phyloP scores from a whole-genome alignment of 2,797 vertebrate species.

The Protonibea diacanthus region DNA sequence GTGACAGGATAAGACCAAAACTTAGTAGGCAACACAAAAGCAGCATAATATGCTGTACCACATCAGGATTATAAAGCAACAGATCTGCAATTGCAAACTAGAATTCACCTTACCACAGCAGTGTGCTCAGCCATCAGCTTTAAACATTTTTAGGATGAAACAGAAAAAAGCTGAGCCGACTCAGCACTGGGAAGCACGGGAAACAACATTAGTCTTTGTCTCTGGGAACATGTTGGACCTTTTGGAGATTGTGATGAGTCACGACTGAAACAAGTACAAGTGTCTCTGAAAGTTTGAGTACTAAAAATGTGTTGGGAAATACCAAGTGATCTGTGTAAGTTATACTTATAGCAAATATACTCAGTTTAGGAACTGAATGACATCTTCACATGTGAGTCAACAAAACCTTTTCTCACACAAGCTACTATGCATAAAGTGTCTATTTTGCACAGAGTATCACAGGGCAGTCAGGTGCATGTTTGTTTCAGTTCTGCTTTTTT shows the following conservation, averaged over 20 bases:
- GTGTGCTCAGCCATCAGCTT: background rate
- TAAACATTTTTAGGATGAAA: constrained; percentile 8
- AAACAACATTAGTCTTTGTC: constrained; percentile 3
- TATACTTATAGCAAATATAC: background rate
- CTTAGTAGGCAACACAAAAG: background rate
- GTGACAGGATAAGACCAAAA: background rate
- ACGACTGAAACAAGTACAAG: background rate
- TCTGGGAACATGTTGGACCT: background rate
- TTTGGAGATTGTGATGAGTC: background rate
- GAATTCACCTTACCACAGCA: background rate
- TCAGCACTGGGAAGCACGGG: background rate
- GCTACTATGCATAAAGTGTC: background rate
- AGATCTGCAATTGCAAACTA: background rate
- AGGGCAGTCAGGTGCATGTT: background rate
- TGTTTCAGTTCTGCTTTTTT: constrained; percentile 51
- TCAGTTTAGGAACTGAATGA: background rate
- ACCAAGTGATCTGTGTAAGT: background rate
- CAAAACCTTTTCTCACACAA: background rate
- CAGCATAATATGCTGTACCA: background rate
- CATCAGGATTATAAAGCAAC: background rate
- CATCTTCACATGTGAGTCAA: background rate
- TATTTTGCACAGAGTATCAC: background rate
- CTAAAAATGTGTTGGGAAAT: background rate
- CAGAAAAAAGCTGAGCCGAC: background rate
- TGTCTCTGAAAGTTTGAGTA: background rate